Evolutionary conservation across 2,797 vertebrate genomes (phyloP).

Genomic region (Netta rufina): DNA sequence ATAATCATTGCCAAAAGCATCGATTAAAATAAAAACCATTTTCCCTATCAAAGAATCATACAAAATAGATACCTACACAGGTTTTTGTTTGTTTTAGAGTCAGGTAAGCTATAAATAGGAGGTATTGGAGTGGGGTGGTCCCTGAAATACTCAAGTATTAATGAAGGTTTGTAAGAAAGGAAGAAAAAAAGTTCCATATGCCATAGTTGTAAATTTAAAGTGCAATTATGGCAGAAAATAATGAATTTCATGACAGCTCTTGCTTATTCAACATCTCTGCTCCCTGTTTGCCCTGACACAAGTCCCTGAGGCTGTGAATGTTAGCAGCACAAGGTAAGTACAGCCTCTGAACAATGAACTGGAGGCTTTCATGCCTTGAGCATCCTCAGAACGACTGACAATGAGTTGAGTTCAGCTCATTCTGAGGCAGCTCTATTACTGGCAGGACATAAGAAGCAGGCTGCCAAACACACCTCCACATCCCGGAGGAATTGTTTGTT

Average conservation of each 20-base stretch:
- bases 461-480: not conserved
- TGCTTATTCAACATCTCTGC: not conserved
- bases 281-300: not conserved
- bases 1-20: not conserved
- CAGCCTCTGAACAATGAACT: not conserved
- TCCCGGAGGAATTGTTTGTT: not conserved
- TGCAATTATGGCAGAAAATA: constrained; percentile 38
- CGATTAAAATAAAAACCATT: constrained; percentile 22
- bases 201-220: constrained; percentile 7
- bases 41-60: constrained; percentile 26
- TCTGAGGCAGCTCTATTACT: not conserved
- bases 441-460: not conserved
- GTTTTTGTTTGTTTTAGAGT: not conserved
- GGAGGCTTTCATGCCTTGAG: not conserved
- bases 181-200: not conserved
- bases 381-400: not conserved
- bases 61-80: not conserved
- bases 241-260: not conserved
- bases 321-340: not conserved
- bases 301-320: not conserved
- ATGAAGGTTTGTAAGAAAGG: constrained; percentile 22
- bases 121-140: constrained; percentile 2
- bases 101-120: constrained; percentile 52
- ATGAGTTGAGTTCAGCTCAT: not conserved
- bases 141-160: constrained; percentile 34